Percentiles rank a stretch among this genome's conserved stretches.
Conservation (phyloP, 2,888 invertebrate species). For the Acronicta aceris region DNA sequence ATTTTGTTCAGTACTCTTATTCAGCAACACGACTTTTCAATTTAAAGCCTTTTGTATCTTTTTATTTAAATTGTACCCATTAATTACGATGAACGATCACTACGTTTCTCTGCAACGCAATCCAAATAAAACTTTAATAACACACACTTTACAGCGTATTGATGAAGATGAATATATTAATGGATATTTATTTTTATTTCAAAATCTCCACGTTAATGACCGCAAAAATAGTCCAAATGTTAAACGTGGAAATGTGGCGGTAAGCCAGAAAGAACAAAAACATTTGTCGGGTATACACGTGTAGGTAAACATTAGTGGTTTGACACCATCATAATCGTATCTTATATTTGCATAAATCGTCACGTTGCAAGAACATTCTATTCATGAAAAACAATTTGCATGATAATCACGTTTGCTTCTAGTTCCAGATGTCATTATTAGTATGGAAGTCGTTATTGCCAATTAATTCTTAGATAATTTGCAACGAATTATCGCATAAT, state of each 20-base stretch:
- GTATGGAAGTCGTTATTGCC: conserved; percentile 26
- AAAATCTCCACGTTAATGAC: conserved; percentile 32
- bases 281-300: conserved; percentile 36
- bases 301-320: conserved; percentile 34
- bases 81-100: conserved; percentile 13
- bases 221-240: conserved; percentile 40
- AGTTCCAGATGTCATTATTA: conserved; percentile 22
- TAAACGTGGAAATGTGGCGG: conserved; percentile 56
- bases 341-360: conserved; percentile 28
- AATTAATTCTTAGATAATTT: conserved; percentile 34
- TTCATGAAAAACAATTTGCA: conserved; percentile 47
- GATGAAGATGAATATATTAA: conserved; percentile 31
- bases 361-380: conserved; percentile 33
- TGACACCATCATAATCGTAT: conserved; percentile 36
- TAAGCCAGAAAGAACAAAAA: conserved; percentile 59
- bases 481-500: conserved; percentile 35
- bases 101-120: conserved; percentile 9
- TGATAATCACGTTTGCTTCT: conserved; percentile 31
- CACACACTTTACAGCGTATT: conserved; percentile 19
- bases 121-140: conserved; percentile 31
- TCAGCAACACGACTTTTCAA: conserved; percentile 5
- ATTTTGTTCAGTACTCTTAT: conserved; percentile 8
- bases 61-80: conserved; percentile 5
- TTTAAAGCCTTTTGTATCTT: conserved; percentile 3
- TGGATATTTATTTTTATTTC: conserved; percentile 35